Conservation (phyloP, 2,888 invertebrate genomes). For the Drosophila sordidula region DNA sequence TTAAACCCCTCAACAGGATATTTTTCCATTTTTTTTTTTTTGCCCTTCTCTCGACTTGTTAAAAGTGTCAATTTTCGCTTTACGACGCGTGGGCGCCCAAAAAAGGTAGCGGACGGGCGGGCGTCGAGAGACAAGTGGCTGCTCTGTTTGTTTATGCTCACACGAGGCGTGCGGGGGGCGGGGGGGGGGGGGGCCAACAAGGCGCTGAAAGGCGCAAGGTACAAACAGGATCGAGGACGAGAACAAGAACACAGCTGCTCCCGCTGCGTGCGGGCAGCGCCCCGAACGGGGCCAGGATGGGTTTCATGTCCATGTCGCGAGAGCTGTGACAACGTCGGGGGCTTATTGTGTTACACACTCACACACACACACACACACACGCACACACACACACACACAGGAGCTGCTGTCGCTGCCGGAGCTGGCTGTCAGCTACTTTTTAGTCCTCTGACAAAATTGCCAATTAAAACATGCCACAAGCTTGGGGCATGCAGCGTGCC, state of each 20-base stretch:
- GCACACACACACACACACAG: constrained; percentile 52
- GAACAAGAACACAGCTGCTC: constrained; percentile 14
- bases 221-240: constrained; percentile 16
- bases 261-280: constrained; percentile 14
- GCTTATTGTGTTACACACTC: constrained; percentile 75
- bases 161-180: constrained; percentile 15
- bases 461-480: constrained; percentile 80
- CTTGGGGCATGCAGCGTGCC: constrained; percentile 35
- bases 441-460: constrained; percentile 67
- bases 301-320: constrained; percentile 59
- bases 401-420: constrained; percentile 16
- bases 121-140: constrained; percentile 40
- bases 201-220: constrained; percentile 34
- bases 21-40: constrained; percentile 34
- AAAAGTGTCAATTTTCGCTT: constrained; percentile 79
- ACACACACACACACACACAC: not conserved
- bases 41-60: constrained; percentile 61
- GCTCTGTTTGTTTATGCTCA: constrained; percentile 68
- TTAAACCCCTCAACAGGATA: constrained; percentile 66
- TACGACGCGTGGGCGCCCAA: constrained; percentile 54
- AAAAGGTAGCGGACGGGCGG: constrained; percentile 16
- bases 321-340: constrained; percentile 44
- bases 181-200: not conserved
- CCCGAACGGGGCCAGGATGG: constrained; percentile 8
- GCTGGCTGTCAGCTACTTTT: constrained; percentile 68